Evolutionary conservation across 1,140 invertebrate species (phyloP), one percentile per base, ranked within the genome.

Genomic region (Drosophila ananassae): DNA sequence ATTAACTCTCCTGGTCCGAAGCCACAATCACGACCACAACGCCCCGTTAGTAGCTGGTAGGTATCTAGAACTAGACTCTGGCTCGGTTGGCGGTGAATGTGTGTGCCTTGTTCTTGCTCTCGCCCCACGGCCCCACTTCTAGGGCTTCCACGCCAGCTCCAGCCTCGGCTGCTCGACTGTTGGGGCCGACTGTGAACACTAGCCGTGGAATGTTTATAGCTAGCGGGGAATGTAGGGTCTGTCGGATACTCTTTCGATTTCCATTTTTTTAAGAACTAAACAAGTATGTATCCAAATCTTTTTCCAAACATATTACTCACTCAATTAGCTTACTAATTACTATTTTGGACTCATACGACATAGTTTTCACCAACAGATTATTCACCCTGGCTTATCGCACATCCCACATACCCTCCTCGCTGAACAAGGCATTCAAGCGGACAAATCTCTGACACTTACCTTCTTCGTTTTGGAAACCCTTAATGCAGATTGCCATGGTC

Each of bases 401-500:
- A n/a, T 0, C 50, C 12, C 34, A 28, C 9, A 56, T 56, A n/a
- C 54, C 39, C 54, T 30, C 13, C 2, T 22, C 24, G 9, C 7
- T 2, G 6, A 24, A 47, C 8, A 2, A 47, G 24, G 34, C 25
- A 57, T 24, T 32, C 39, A 32, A 47, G 6, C 48, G 21, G 50
- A 61, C 60, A 47, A 44, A 51, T 46, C 47, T 28, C 21, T 34
- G 28, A 48, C 55, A 91, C 90, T 87, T 69, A 91, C 90, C 90
- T 77, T 90, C 84, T 75, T 90, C 90, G 66, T 91, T 85, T 55
- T 91, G 82, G 69, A 84, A 91, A 61, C 90, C 82, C 72, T 91
- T 91, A 55, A 91, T 91, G 67, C 84, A 87, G 53, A 91, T 91
- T 62, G 90, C 90, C 90, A 91, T 91, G 60, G 90, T 91, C 53